Evolutionary conservation across 2,888 invertebrate genomes (phyloP), one percentile per base, ranked within the genome.

Genomic region (Esperia sulphurella): DNA sequence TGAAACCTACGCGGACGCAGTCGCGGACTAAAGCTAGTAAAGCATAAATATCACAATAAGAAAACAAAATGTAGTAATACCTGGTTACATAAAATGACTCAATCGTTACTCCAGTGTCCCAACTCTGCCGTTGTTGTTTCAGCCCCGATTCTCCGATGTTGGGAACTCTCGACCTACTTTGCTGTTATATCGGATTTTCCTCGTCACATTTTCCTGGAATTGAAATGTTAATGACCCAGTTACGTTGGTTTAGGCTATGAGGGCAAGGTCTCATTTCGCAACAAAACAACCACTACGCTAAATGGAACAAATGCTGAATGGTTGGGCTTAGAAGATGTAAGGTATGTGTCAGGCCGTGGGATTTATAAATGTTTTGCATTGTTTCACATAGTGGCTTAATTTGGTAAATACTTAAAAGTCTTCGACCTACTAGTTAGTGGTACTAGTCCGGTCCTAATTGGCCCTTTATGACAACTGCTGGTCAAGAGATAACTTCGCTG

Each of bases 181-280:
- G 54, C 38, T 43, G 50, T 54, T 58, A 55, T 60, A 57, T 61
- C 61, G 61, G 61, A 71, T 83, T 86, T 83, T 84, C 86, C 85
- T 85, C 71, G 63, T 79, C 60, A 65, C 42, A 68, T 71, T 68
- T 81, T 80, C 81, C 73, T 75, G 68, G 76, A 75, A 79, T 68
- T 69, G 59, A 61, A 69, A 69, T 79, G 86, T 80, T 84, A 85
- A 84, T 87, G 87, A 88, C 87, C 86, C 63, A 84, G 13, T 42
- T 37, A 42, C 14, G 9, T 14, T 43, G 33, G 14, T 31, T 10
- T 29, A 14, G 33, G 14, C 33, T 4, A 14, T 14, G 33, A 33
- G 39, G 14, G 39, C 14, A 9, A n/a, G 38, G 14, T 41, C 41
- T 41, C 41, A 12, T 46, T 46, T 41, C 21, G 41, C 28, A 33